Conservation (phyloP, 2,888 invertebrate species). For the Sussaba pulchella region DNA sequence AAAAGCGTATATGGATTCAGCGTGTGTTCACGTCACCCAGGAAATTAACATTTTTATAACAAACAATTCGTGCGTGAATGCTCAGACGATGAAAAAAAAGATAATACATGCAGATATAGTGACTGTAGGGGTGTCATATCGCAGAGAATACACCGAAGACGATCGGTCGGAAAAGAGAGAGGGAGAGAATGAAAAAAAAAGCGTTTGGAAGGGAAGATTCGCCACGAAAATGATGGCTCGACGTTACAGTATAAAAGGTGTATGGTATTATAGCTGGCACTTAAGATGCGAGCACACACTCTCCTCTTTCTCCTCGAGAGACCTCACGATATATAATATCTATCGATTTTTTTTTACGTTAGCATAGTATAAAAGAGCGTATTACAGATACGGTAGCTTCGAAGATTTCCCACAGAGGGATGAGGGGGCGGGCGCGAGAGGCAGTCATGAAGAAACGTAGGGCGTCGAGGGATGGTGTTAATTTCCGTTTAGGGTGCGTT, state of each 20-base stretch:
- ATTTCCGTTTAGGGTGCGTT: conserved; percentile 83
- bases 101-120: conserved; percentile 41
- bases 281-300: conserved; percentile 22
- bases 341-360: conserved; percentile 78
- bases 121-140: conserved; percentile 29
- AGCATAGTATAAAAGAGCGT: conserved; percentile 63
- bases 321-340: conserved; percentile 74
- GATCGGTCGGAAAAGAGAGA: conserved; percentile 9
- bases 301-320: not conserved
- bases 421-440: not conserved
- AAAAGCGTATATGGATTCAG: conserved; percentile 28
- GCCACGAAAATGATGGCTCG: not conserved
- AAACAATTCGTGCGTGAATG: conserved; percentile 72
- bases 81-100: conserved; percentile 18
- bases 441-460: conserved; percentile 6
- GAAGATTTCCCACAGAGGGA: conserved; percentile 27
- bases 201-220: conserved; percentile 23
- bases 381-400: conserved; percentile 29
- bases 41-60: conserved; percentile 80
- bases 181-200: not conserved
- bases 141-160: conserved; percentile 5
- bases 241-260: conserved; percentile 46
- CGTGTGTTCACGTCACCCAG: conserved; percentile 62
- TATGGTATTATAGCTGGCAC: conserved; percentile 39
- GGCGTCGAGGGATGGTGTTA: conserved; percentile 77